phyloP scores from a whole-genome alignment of 2,888 invertebrate genomes.

The Villa cingulata region DNA sequence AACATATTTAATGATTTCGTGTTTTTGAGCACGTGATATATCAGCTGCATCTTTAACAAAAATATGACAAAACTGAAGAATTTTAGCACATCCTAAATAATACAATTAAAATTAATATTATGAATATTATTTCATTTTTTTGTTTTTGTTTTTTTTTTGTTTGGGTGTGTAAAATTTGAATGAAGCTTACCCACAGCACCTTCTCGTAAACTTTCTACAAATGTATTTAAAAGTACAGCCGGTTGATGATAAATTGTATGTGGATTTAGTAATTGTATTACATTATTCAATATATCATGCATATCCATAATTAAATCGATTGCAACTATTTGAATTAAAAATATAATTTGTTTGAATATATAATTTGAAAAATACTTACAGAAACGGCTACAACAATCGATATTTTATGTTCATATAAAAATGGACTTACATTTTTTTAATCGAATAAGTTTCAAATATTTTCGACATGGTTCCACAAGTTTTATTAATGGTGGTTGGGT shows the following conservation, averaged over 20 bases:
- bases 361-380: no score
- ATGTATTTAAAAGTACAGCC: slow-evolving; percentile 44
- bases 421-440: slow-evolving; percentile 46
- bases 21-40: slow-evolving; percentile 46
- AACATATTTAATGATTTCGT: slow-evolving; percentile 52
- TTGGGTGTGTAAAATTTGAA: background rate
- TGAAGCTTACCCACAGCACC: slow-evolving; percentile 41
- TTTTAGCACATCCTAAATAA: slow-evolving; percentile 40
- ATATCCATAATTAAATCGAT: slow-evolving; percentile 48
- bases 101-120: slow-evolving; percentile 1
- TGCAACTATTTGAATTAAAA: slow-evolving; percentile 43
- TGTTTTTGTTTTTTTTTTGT: background rate
- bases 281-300: slow-evolving; percentile 46
- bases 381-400: no score
- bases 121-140: no score
- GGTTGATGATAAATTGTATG: slow-evolving; percentile 40
- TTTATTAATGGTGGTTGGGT: slow-evolving; percentile 42
- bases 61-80: slow-evolving; percentile 48
- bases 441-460: slow-evolving; percentile 47
- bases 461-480: slow-evolving; percentile 43
- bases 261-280: slow-evolving; percentile 44
- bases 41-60: slow-evolving; percentile 49
- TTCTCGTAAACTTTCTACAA: slow-evolving; percentile 48
- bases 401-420: background rate
- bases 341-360: no score